A percentile compares a stretch with the other conserved stretches of the same genome.
phyloP scores from a whole-genome alignment of 1,140 invertebrate species.

The Drosophila serrata region DNA sequence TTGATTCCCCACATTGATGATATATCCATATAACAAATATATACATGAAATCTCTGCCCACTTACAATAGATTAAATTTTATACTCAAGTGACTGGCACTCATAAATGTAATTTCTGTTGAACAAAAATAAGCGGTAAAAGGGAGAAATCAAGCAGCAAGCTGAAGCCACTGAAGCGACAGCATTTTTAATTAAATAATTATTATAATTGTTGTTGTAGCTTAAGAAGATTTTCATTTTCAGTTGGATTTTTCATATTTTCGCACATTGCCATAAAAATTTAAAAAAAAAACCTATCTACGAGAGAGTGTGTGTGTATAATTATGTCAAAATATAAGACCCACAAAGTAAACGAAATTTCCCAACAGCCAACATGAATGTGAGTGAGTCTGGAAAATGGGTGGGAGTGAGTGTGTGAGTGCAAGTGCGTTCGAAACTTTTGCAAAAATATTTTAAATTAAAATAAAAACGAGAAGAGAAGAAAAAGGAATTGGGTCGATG shows the following conservation, averaged over 20 bases:
- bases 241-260: constrained; percentile 35
- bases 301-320: constrained; percentile 46
- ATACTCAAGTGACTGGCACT: constrained; percentile 43
- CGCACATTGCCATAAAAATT: constrained; percentile 39
- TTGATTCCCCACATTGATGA: neutral
- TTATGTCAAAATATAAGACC: constrained; percentile 71
- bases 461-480: constrained; percentile 26
- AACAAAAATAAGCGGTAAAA: constrained; percentile 39
- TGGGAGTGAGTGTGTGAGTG: constrained; percentile 4
- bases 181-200: constrained; percentile 80
- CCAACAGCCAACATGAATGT: constrained; percentile 15
- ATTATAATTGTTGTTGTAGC: constrained; percentile 77
- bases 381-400: neutral
- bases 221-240: constrained; percentile 71
- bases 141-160: constrained; percentile 34
- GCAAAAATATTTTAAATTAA: constrained; percentile 58
- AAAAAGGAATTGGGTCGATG: constrained; percentile 30
- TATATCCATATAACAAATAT: neutral
- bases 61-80: constrained; percentile 76
- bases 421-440: constrained; percentile 45
- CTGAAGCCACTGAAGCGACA: constrained; percentile 44
- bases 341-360: constrained; percentile 59
- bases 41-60: constrained; percentile 16
- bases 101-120: constrained; percentile 68
- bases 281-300: constrained; percentile 19